These are phyloP conservation scores for Peromyscus aztecus DNA, from an alignment of 2,797 vertebrate genomes.

Conservation along the genomic window DNA sequence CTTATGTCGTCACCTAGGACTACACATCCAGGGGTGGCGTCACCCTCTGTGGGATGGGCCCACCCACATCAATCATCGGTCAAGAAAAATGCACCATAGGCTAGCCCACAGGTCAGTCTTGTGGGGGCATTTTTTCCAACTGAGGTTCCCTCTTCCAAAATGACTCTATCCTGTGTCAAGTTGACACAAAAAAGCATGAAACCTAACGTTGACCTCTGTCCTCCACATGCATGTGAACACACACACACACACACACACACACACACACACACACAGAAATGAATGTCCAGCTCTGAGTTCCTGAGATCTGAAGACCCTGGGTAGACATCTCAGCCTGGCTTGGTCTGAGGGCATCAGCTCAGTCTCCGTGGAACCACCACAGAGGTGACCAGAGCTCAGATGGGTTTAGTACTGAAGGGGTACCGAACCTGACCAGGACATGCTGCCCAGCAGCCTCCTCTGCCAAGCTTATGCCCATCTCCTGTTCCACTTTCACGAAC, in stretches of 20 bases:
- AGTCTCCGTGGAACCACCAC: not conserved
- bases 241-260: not conserved
- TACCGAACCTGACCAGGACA: not conserved
- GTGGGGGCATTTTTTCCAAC: not conserved
- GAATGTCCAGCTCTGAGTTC: not conserved
- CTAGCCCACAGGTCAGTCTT: not conserved
- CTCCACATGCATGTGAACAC: not conserved
- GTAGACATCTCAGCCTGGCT: not conserved
- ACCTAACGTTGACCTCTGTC: not conserved
- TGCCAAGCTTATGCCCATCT: not conserved
- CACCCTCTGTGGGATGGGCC: not conserved
- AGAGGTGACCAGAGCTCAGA: not conserved
- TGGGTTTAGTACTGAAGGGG: not conserved
- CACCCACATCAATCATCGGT: not conserved
- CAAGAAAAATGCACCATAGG: not conserved
- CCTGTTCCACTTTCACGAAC: not conserved
- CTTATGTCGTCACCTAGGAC: not conserved
- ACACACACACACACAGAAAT: not conserved
- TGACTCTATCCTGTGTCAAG: not conserved
- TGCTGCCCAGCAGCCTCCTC: not conserved
- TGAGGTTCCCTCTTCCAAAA: not conserved
- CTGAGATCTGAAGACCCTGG: not conserved
- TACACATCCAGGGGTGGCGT: too few relatives aligned
- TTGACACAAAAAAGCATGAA: not conserved
- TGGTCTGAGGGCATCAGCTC: not conserved